Percentiles rank a stretch among this genome's conserved stretches.
Conservation (phyloP, 2,888 invertebrate genomes). For the Aspidapion aeneum region DNA sequence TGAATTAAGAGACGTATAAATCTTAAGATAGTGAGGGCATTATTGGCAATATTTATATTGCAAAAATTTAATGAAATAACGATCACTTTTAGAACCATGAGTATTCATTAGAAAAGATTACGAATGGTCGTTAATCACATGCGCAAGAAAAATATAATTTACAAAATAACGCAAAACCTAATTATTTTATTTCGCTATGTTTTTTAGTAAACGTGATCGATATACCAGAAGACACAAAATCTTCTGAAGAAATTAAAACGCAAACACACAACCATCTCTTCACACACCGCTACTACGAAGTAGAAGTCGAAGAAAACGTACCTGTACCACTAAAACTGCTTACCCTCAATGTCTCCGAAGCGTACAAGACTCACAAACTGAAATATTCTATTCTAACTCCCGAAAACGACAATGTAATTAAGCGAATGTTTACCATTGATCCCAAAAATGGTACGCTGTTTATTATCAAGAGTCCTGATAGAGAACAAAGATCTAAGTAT, state of each 20-base stretch:
- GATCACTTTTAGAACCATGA: too few relatives aligned
- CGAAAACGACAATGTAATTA: conserved; percentile 54
- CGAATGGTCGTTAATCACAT: too few relatives aligned
- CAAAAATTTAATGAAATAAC: too few relatives aligned
- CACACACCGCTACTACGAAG: conserved; percentile 65
- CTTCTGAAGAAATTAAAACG: conserved; percentile 27
- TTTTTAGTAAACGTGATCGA: conserved; percentile 64
- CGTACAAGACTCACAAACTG: conserved; percentile 60
- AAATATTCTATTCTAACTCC: conserved; percentile 62
- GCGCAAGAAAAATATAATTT: too few relatives aligned
- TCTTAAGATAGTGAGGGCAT: too few relatives aligned
- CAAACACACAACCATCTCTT: conserved; percentile 40
- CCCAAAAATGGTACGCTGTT: conserved; percentile 72
- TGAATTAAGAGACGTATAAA: too few relatives aligned
- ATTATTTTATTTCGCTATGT: too few relatives aligned
- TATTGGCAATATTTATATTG: too few relatives aligned
- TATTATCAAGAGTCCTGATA: conserved; percentile 69
- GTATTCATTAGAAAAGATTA: too few relatives aligned
- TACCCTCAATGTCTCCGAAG: conserved; percentile 71
- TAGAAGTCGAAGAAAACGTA: conserved; percentile 79
- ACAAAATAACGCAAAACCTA: too few relatives aligned
- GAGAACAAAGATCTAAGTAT: conserved; percentile 67
- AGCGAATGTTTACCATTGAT: conserved; percentile 69
- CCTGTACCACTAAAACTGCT: conserved; percentile 70
- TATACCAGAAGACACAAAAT: conserved; percentile 54